Base-by-base conservation (phyloP, 1,140 invertebrate species). In the Plutomurus gul region DNA sequence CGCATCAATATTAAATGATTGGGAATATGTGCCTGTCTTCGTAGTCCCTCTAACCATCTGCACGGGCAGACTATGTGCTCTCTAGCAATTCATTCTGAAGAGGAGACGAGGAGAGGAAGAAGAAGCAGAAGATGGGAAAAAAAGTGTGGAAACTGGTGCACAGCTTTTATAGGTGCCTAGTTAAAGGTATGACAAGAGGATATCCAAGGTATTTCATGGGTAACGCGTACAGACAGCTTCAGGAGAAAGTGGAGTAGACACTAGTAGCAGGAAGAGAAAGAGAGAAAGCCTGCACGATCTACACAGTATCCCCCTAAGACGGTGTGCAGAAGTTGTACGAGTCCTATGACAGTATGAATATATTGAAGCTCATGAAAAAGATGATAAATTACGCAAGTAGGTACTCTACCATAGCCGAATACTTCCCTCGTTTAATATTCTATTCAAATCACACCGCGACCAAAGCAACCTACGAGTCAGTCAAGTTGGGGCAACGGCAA, bases 401-500 rank as follows among this genome's bases (percentile, higher is more conserved):
- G 56, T n/a, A 65, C 30, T 65, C n/a, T 30, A 65, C 30, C 56
- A 65, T 65, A 65, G 56, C 56, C 36, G 56, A 65, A 36, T 65
- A 65, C 56, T 65, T 65, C 56, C 56, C 56, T 33, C 18, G 56
- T 30, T 65, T 65, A 65, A 65, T 65, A 65, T 65, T 65, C 56
- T 30, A 65, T 65, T 65, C 56, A 65, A 65, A 65, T 65, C 56
- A 65, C 56, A 65, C 56, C 30, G 56, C 56, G 56, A 36, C 56
- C 56, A 65, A 65, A 65, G 56, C 30, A 65, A 65, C 30, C 56
- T 33, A 65, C 56, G 56, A 65, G 56, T 65, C 56, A 65, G 22
- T 65, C 56, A 65, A 65, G 56, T 27, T 27, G 18, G 16, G 47
- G 25, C 20, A 51, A 51, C 47, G 47, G 56, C 11, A 36, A 36